A percentile compares a stretch with the other conserved stretches of the same genome.
phyloP scores from a whole-genome alignment of 2,113 vertebrate genomes.

The Sylvia atricapilla region DNA sequence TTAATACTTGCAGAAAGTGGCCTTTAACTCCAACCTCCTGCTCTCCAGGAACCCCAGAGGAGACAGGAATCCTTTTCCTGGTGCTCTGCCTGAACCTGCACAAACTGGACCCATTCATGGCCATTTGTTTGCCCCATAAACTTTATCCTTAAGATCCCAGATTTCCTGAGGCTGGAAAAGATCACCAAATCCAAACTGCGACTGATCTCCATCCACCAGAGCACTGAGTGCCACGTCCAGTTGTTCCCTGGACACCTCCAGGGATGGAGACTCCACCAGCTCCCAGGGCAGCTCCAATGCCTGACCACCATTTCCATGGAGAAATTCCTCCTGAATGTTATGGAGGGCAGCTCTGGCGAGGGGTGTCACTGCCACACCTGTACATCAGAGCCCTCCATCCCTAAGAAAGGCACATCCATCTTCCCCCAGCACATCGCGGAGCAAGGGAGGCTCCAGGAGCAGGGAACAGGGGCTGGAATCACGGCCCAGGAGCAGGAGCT shows the following conservation, averaged over 20 bases:
- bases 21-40: background rate
- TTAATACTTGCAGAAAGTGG: constrained; percentile 12
- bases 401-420: background rate
- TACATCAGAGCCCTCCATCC: background rate
- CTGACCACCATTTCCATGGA: background rate
- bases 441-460: background rate
- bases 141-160: background rate
- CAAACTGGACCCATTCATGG: fast-evolving
- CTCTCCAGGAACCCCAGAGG: background rate
- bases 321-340: background rate
- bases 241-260: background rate
- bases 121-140: background rate
- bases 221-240: background rate
- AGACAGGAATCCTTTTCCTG: background rate
- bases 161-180: background rate
- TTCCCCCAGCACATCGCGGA: background rate
- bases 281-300: background rate
- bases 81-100: background rate
- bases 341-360: background rate
- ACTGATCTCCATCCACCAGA: no score
- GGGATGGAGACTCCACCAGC: background rate
- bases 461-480: background rate
- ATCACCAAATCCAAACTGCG: background rate
- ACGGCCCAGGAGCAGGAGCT: fast-evolving
- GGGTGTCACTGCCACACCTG: background rate